Evolutionary conservation across 1,140 invertebrate species (phyloP), one percentile per base, ranked within the genome.

Genomic region (Platyscapa corneri): DNA sequence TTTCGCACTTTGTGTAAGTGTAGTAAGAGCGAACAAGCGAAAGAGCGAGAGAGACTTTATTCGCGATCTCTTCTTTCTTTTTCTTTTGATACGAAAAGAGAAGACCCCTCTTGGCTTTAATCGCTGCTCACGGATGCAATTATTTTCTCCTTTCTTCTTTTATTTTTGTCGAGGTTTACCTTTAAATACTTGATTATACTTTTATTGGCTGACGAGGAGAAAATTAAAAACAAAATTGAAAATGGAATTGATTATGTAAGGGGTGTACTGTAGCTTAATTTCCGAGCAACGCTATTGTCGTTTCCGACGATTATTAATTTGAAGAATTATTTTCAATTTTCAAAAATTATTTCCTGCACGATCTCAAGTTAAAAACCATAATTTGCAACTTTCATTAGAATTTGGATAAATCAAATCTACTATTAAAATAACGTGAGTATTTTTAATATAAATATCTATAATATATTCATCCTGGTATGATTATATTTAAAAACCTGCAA

Each of bases 111-210:
- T 79, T 42, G 39, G 70, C 56, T 86, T 86, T 82, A 86, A 86
- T 86, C 85, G 85, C 27, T 67, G 53, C 84, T 85, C 82, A 76
- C 83, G 76, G 67, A 82, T 82, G 86, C 83, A 86, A 86, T 86
- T 88, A 85, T 86, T 84, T 86, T 79, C 82, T 53, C 46, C 83
- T 65, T 75, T 64, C 67, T 83, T 34, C 70, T 74, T 82, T 39
- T 46, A 30, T 74, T 53, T 53, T 46, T 12, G 34, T 53, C 64
- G 67, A 27, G 83, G 78, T 74, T 79, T n/a, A 53, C 84, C 77
- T 81, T 34, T 70, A 70, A 85, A 72, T 39, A 74, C 74, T 85
- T 74, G 84, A 81, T 85, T 82, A 79, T 76, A 42, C 84, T 60
- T 64, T 78, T 84, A 84, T 87, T 87, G 75, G 60, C 81, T 39